phyloP scores from a whole-genome alignment of 2,797 vertebrate genomes.

The Lagodon rhomboides region DNA sequence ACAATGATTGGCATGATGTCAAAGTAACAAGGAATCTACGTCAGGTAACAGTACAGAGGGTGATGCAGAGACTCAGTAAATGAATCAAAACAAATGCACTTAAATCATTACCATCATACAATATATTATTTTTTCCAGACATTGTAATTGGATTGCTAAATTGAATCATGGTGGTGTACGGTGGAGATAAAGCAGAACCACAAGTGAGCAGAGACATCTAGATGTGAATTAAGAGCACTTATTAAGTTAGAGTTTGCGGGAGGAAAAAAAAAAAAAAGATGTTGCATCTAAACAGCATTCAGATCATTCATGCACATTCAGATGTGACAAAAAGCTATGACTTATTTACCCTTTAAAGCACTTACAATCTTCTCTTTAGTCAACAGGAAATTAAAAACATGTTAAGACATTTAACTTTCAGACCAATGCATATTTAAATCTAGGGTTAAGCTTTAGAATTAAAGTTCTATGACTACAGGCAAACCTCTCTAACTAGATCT shows the following conservation, averaged over 20 bases:
- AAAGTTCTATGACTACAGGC: not conserved
- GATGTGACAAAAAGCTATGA: not conserved
- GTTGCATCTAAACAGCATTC: not conserved
- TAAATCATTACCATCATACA: slow-evolving; percentile 77
- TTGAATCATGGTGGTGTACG: slow-evolving; percentile 57
- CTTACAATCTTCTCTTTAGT: not conserved
- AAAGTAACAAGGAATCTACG: slow-evolving; percentile 99
- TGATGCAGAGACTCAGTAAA: slow-evolving; percentile 81
- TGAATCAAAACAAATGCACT: slow-evolving; percentile 68
- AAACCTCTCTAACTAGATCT: slow-evolving; percentile 19
- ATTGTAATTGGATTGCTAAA: slow-evolving; percentile 67
- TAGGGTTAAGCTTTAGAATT: slow-evolving; percentile 4
- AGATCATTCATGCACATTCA: slow-evolving; percentile 12
- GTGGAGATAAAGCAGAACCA: slow-evolving; percentile 74
- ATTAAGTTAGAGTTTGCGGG: slow-evolving; percentile 45
- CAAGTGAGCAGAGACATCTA: slow-evolving; percentile 92
- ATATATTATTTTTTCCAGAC: slow-evolving; percentile 63
- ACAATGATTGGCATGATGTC: slow-evolving; percentile 99
- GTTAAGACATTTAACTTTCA: not conserved
- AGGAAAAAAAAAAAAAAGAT: not conserved
- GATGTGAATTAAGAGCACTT: slow-evolving; percentile 43
- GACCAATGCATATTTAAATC: slow-evolving; percentile 3
- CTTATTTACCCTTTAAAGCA: not conserved
- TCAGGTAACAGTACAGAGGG: slow-evolving; percentile 99
- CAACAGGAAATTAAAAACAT: not conserved